Evolutionary conservation across 2,888 invertebrate genomes (phyloP), one percentile per base, ranked within the genome.

Genomic region (Chrysotoxum bicinctum): DNA sequence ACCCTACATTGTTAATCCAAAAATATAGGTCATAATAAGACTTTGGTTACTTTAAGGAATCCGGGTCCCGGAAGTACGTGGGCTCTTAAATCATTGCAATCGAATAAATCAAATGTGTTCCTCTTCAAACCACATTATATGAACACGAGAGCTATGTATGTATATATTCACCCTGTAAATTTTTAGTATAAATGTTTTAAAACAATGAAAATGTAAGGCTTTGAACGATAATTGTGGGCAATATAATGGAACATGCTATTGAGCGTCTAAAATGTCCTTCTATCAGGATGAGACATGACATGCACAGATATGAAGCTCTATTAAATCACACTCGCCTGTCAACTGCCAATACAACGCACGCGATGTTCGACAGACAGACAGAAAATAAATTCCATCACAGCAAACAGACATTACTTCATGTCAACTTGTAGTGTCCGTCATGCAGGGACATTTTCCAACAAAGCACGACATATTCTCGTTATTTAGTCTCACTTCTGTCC

Each of bases 291-390:
- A 30, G 40, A 62, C 35, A 64, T 8, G 32, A 48, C 21, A 45
- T 16, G 16, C 16, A n/a, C 6, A n/a, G 30, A n/a, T 9, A 64
- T 35, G 14, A 23, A 45, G 7, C 0, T 19, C 56, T 14, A 66
- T 58, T 50, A 74, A 83, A 79, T 75, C 70, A 45, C 52, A 75
- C 60, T 70, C 23, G 45, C 75, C 43, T 84, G 84, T 72, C 75
- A 75, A 72, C 16, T 82, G 81, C 19, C 72, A 60, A 60, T 66
- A 60, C 23, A 9, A 32, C 74, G 52, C 79, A 80, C 75, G 84
- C 80, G 75, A 75, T 77, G 45, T 14, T 37, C n/a, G 26, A 82
- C 58, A 78, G 69, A 74, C 50, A 74, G 10, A 0, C 6, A n/a
- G 14, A 7, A 50, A 72, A 62, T 66, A 16, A 66, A 66, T 43